These are phyloP conservation scores for Drosophila funebris DNA, from an alignment of 1,140 invertebrate species.

Conservation along the genomic window DNA sequence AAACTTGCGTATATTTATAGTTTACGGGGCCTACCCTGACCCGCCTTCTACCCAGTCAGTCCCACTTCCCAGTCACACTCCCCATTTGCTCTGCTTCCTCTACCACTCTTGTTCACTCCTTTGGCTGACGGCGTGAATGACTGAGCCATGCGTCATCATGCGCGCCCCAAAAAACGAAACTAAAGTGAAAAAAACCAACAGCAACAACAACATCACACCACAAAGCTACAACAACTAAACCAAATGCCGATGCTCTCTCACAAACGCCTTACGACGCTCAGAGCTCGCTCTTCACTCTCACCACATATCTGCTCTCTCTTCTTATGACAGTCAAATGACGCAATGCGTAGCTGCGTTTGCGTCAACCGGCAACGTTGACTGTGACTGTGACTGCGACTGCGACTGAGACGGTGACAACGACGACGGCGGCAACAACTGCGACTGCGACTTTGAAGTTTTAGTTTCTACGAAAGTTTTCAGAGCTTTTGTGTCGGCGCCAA, in stretches of 20 bases:
- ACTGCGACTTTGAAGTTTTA: conserved; percentile 11
- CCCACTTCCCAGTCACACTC: neutral
- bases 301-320: neutral
- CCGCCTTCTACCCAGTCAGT: neutral
- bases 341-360: conserved; percentile 64
- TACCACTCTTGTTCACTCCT: neutral
- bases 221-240: no score
- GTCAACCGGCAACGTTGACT: conserved; percentile 47
- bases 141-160: conserved; percentile 58
- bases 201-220: conserved; percentile 14
- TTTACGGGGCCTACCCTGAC: conserved; percentile 14
- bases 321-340: conserved; percentile 49
- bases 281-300: conserved; percentile 2
- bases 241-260: conserved; percentile 32
- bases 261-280: neutral
- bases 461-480: conserved; percentile 24
- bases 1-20: conserved; percentile 23
- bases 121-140: conserved; percentile 31
- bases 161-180: conserved; percentile 26
- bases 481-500: neutral
- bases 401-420: neutral
- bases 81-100: neutral
- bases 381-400: neutral
- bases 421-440: neutral
- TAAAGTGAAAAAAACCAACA: conserved; percentile 11